Conservation (phyloP, 1,140 invertebrate species). For the Zeugodacus cucurbitae region DNA sequence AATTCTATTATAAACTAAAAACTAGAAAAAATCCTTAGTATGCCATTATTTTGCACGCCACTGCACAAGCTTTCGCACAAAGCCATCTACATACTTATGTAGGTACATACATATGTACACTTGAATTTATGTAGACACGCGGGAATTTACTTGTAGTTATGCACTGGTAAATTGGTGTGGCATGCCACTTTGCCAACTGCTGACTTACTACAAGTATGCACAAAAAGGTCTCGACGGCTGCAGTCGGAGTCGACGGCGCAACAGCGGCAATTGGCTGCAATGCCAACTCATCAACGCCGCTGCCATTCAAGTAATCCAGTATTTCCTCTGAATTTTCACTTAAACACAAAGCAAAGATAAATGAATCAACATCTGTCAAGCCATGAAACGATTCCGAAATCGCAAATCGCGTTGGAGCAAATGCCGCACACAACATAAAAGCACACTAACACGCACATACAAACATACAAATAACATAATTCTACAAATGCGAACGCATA, state of each 20-base stretch:
- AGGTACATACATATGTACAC: neutral
- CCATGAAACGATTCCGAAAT: conserved; percentile 15
- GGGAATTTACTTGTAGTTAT: neutral
- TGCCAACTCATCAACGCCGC: conserved; percentile 13
- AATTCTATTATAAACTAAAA: too few species aligned
- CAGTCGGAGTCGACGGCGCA: neutral
- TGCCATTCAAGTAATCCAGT: conserved; percentile 35
- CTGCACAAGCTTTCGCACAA: neutral
- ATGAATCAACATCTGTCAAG: conserved; percentile 30
- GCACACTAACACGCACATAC: neutral
- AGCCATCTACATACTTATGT: neutral
- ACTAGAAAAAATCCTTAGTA: neutral
- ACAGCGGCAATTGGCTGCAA: conserved; percentile 15
- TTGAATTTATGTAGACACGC: neutral
- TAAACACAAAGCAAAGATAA: conserved; percentile 31
- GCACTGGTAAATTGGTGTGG: conserved; percentile 27
- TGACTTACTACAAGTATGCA: conserved; percentile 6
- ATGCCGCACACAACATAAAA: neutral
- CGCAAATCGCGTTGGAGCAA: neutral
- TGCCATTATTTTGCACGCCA: neutral
- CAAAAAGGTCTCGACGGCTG: neutral
- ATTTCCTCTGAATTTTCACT: conserved; percentile 39
- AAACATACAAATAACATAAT: too few species aligned
- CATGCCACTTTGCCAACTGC: conserved; percentile 29
- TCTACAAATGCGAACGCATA: neutral